Evolutionary conservation across 2,888 invertebrate genomes (phyloP).

Genomic region (Andrena dorsata): DNA sequence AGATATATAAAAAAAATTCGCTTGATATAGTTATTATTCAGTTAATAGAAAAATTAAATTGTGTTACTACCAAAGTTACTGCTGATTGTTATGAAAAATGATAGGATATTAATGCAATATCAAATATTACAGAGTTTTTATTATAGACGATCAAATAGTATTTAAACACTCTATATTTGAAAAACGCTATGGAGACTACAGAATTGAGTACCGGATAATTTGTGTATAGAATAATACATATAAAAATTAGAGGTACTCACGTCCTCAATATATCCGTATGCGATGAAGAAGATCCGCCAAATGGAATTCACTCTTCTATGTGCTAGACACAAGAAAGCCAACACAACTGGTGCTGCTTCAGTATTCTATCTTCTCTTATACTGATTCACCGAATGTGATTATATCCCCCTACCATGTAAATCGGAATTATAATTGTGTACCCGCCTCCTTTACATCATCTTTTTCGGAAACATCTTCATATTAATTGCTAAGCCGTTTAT

Average conservation of each 20-base stretch:
- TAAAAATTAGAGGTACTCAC: conserved; percentile 38
- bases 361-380: conserved; percentile 84
- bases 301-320: conserved; percentile 65
- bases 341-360: conserved; percentile 84
- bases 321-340: conserved; percentile 82
- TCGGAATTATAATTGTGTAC: conserved; percentile 41
- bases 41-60: neutral
- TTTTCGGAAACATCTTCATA: conserved; percentile 11
- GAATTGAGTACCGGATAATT: neutral
- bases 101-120: neutral
- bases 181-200: neutral
- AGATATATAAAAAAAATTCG: neutral
- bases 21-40: neutral
- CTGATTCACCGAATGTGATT: conserved; percentile 66
- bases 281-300: conserved; percentile 53
- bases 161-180: neutral
- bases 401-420: conserved; percentile 58
- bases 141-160: neutral
- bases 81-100: too few relatives aligned
- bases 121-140: neutral
- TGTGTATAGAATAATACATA: neutral
- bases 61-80: neutral
- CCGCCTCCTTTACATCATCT: conserved; percentile 32
- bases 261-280: conserved; percentile 44
- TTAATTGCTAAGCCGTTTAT: neutral